phyloP scores from a whole-genome alignment of 2,888 invertebrate genomes.

The Elmis aenea region DNA sequence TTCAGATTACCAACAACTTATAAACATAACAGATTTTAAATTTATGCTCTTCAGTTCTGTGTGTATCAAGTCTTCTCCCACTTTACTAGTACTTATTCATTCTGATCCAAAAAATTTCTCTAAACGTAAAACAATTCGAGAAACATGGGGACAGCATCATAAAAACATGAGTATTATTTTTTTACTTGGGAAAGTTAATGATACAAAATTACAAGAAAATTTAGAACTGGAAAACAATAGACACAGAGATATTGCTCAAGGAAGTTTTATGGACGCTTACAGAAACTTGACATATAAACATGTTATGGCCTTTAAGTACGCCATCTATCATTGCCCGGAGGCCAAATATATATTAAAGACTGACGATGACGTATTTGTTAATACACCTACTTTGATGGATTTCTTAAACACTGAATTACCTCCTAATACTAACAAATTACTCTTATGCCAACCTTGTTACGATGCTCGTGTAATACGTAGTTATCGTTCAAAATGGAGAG shows the following conservation, averaged over 20 bases:
- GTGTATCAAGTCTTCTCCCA: constrained; percentile 37
- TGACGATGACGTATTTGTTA: constrained; percentile 74
- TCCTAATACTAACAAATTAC: constrained; percentile 56
- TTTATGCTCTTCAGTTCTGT: constrained; percentile 53
- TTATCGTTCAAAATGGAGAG: constrained; percentile 72
- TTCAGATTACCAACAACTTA: constrained; percentile 45
- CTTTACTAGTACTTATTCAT: constrained; percentile 59
- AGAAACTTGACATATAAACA: constrained; percentile 82
- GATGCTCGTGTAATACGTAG: constrained; percentile 55
- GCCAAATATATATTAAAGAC: constrained; percentile 65
- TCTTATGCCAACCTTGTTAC: constrained; percentile 55
- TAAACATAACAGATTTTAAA: constrained; percentile 57
- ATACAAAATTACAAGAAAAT: constrained; percentile 35
- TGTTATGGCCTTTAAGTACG: constrained; percentile 77
- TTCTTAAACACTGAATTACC: constrained; percentile 56
- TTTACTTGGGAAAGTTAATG: constrained; percentile 56
- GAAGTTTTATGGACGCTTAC: constrained; percentile 71
- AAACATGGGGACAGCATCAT: constrained; percentile 64
- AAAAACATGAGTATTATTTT: constrained; percentile 59
- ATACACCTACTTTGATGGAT: constrained; percentile 57
- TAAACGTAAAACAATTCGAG: constrained; percentile 63
- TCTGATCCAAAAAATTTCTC: constrained; percentile 63
- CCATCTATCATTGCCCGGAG: constrained; percentile 61
- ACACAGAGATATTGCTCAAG: constrained; percentile 69
- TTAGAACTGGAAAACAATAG: constrained; percentile 52